Conservation (phyloP, 1,140 invertebrate species). For the Bombus cullumanus region DNA sequence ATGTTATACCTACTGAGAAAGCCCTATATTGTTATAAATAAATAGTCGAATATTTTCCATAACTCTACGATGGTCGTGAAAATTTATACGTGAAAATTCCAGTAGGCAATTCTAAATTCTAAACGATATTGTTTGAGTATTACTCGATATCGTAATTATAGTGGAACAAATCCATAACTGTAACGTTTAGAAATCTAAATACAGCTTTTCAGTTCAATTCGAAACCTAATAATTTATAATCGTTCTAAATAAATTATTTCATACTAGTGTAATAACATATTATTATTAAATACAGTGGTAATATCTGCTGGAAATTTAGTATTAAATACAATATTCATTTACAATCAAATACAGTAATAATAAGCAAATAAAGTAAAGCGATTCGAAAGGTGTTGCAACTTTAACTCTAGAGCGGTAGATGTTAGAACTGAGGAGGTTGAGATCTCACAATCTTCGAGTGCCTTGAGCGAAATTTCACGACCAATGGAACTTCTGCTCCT, state of each 20-base stretch:
- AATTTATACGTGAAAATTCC: background rate
- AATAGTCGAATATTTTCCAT: constrained; percentile 17
- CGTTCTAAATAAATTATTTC: background rate
- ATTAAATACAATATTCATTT: too few species aligned
- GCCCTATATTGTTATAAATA: constrained; percentile 7
- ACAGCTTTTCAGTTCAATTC: background rate
- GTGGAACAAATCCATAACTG: background rate
- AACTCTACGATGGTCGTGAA: background rate
- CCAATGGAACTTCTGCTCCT: too few species aligned
- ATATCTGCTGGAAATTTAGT: too few species aligned
- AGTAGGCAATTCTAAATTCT: background rate
- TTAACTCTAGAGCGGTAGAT: too few species aligned
- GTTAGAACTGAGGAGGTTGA: too few species aligned
- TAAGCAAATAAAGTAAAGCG: too few species aligned
- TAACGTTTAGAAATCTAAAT: background rate
- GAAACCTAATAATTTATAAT: background rate
- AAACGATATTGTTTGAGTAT: background rate
- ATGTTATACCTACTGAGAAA: background rate
- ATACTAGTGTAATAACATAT: background rate
- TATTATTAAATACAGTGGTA: background rate
- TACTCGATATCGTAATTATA: background rate
- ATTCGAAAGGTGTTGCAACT: too few species aligned
- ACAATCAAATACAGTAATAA: too few species aligned
- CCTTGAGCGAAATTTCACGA: too few species aligned
- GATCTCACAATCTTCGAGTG: too few species aligned